Percentiles rank a stretch among this genome's conserved stretches.
Evolutionary conservation across 2,888 invertebrate species (phyloP).

Genomic region (Cheilosia pagana): DNA sequence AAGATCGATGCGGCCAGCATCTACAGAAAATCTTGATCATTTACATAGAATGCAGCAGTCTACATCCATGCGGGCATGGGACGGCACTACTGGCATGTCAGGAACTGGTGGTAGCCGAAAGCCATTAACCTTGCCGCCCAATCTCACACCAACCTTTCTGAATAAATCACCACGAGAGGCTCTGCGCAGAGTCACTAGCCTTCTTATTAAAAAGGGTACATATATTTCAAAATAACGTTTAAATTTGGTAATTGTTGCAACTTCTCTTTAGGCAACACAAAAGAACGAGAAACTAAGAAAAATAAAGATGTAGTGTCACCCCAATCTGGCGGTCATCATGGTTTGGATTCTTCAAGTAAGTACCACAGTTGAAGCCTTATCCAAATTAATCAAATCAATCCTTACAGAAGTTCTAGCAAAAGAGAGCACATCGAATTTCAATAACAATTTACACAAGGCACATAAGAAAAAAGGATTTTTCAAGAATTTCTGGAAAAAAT

Average conservation of each 20-base stretch:
- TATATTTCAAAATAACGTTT: background rate
- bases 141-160: constrained; percentile 95
- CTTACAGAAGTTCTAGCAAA: constrained; percentile 75
- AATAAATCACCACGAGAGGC: constrained; percentile 94
- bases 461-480: constrained; percentile 95
- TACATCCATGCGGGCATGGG: constrained; percentile 84
- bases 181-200: constrained; percentile 93
- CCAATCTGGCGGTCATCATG: constrained; percentile 54
- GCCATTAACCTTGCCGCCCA: constrained; percentile 93
- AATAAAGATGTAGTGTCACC: constrained; percentile 73
- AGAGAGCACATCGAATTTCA: constrained; percentile 79
- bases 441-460: constrained; percentile 79
- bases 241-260: background rate
- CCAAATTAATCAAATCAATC: background rate
- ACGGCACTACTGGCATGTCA: constrained; percentile 82
- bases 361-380: background rate
- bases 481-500: constrained; percentile 94
- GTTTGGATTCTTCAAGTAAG: constrained; percentile 70
- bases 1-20: constrained; percentile 89
- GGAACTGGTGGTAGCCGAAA: constrained; percentile 87
- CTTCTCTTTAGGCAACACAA: constrained; percentile 57
- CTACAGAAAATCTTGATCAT: constrained; percentile 93
- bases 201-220: constrained; percentile 91
- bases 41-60: constrained; percentile 82
- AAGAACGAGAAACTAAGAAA: constrained; percentile 73